Conservation (phyloP, 1,140 invertebrate genomes). For the Atta cephalotes region DNA sequence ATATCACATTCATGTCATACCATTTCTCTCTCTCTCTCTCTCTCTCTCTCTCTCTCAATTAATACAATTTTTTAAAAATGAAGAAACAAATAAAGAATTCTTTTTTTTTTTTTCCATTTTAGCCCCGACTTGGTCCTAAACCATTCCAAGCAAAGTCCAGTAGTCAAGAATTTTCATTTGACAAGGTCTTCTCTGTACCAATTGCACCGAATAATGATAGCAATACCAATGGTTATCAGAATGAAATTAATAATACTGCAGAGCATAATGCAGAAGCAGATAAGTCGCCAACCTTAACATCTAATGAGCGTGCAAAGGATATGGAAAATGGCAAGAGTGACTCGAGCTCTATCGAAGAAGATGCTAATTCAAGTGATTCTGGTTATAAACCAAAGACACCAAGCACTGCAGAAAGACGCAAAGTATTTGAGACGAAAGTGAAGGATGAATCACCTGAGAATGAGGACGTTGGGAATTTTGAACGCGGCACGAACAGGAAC, state of each 20-base stretch:
- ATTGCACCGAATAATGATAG: conserved; percentile 88
- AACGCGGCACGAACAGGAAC: conserved; percentile 88
- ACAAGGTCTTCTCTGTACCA: conserved; percentile 93
- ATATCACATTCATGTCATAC: too few species aligned
- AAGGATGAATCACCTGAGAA: conserved; percentile 85
- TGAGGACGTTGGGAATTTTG: conserved; percentile 86
- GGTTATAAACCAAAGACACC: conserved; percentile 91
- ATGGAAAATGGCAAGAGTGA: conserved; percentile 88
- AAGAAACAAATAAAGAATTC: conserved; percentile 1
- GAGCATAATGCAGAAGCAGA: conserved; percentile 76
- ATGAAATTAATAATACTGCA: conserved; percentile 66
- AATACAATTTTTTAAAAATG: neutral
- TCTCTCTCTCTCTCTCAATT: neutral
- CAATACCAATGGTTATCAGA: conserved; percentile 78
- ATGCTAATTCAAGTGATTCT: conserved; percentile 87
- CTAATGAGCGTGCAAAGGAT: conserved; percentile 81
- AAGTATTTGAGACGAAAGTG: conserved; percentile 88
- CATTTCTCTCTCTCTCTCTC: neutral
- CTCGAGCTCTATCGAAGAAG: conserved; percentile 88
- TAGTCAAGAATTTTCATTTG: conserved; percentile 91
- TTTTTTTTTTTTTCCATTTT: conserved; percentile 70
- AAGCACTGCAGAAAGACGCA: conserved; percentile 91
- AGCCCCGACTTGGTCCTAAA: conserved; percentile 93
- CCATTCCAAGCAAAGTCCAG: conserved; percentile 92
- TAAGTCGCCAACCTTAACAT: conserved; percentile 79